Percentiles rank a stretch among this genome's conserved stretches.
Conservation (phyloP, 2,888 invertebrate species). For the Iphiclides podalirius region DNA sequence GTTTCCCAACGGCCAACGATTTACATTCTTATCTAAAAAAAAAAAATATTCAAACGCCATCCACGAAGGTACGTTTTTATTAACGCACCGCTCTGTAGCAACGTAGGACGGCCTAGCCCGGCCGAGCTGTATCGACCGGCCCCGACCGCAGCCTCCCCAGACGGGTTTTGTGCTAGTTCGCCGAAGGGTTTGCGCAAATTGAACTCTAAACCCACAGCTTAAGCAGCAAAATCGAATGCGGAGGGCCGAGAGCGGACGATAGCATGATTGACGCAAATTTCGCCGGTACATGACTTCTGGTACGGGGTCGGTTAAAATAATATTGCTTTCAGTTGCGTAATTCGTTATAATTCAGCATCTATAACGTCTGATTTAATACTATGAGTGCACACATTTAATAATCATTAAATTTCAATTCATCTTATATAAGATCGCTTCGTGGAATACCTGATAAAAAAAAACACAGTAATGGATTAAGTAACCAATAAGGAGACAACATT, state of each 20-base stretch:
- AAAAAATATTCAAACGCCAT: constrained; percentile 17
- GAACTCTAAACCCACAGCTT: not conserved
- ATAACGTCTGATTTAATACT: not conserved
- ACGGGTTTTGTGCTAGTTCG: constrained; percentile 20
- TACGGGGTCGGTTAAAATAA: not conserved
- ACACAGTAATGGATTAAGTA: too few species aligned
- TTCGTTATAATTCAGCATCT: not conserved
- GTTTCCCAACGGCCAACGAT: not conserved
- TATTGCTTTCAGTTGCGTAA: not conserved
- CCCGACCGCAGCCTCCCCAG: constrained; percentile 26
- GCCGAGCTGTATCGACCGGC: constrained; percentile 37
- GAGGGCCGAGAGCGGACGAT: not conserved
- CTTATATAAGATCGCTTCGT: too few species aligned
- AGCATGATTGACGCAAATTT: constrained; percentile 7
- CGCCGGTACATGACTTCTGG: not conserved
- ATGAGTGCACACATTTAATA: not conserved
- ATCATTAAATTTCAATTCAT: not conserved
- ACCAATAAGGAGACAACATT: too few species aligned
- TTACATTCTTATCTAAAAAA: constrained; percentile 13
- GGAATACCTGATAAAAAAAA: too few species aligned
- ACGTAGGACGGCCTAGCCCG: constrained; percentile 27
- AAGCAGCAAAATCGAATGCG: constrained; percentile 11
- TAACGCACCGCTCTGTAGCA: constrained; percentile 8
- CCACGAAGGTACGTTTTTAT: constrained; percentile 12
- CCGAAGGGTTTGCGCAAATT: constrained; percentile 4